Evolutionary conservation across 2,888 invertebrate genomes (phyloP), one percentile per base, ranked within the genome.

Genomic region (Drosophila greeni): DNA sequence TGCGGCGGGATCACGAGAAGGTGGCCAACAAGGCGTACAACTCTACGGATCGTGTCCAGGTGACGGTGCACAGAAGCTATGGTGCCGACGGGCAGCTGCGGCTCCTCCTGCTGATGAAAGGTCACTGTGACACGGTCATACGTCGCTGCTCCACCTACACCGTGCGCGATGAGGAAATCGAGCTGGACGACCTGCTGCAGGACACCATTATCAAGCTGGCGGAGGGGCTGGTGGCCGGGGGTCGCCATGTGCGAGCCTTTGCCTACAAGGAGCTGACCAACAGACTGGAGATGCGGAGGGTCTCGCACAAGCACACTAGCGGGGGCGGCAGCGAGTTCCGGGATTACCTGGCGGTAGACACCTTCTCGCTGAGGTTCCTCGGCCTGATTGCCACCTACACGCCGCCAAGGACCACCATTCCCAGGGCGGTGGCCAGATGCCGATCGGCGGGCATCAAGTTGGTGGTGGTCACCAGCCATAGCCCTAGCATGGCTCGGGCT

Each of bases 381-480:
- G 80, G 80, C 5, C 7, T 84, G 5, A 62, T 84, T n/a, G 54
- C 77, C 16, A 54, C 48, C 0, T 47, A 62, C 14, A 55, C 74
- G 64, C 62, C 67, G 6, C 70, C 80, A 2, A 31, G 52, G 3
- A n/a, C 23, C 0, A 42, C 69, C 23, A 42, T 80, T 1, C 14
- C 5, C 3, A 12, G 26, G 2, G 62, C 70, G 1, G 66, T 80
- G 6, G 39, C 20, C 6, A 47, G 26, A 1, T 80, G 80, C 7
- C 65, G 77, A 1, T 12, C 31, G 1, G 82, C 76, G 0, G 82
- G 84, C 31, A 76, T 80, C n/a, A 80, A 80, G n/a, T 40, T 80
- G 11, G 57, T 82, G 0, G 1, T 78, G 1, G 12, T 61, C 1
- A 75, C 82, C 2, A 20, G 33, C 0, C 7, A 14, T 0, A 24